Percentiles rank a stretch among this genome's conserved stretches.
Evolutionary conservation across 2,797 vertebrate species (phyloP).

Genomic region (Sebastes minor): DNA sequence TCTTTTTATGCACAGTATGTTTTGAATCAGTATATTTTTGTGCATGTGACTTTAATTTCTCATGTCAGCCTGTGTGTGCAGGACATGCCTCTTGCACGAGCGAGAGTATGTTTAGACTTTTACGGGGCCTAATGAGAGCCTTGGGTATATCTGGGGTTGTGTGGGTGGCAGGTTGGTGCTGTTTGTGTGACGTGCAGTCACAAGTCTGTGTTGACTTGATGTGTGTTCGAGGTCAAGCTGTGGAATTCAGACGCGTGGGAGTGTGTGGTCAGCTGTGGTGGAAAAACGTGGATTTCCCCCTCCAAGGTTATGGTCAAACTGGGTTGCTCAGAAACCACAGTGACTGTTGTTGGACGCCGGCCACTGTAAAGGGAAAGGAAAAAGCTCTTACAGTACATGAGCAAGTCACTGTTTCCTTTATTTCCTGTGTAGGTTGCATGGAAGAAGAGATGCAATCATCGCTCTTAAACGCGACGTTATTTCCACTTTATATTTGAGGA

Average conservation of each 20-base stretch:
- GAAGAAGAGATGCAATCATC: conserved; percentile 26
- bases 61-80: neutral
- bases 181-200: conserved; percentile 63
- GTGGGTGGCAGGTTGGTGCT: conserved; percentile 56
- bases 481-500: conserved; percentile 18
- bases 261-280: conserved; percentile 73
- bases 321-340: conserved; percentile 51
- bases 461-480: conserved; percentile 2
- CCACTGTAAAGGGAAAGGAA: conserved; percentile 49
- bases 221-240: conserved; percentile 68
- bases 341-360: conserved; percentile 48
- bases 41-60: neutral
- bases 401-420: conserved; percentile 48
- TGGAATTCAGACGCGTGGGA: conserved; percentile 86
- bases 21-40: neutral
- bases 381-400: conserved; percentile 4
- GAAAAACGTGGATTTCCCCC: conserved; percentile 74
- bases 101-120: conserved; percentile 48
- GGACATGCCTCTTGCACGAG: neutral
- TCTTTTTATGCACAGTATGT: neutral
- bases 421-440: conserved; percentile 23
- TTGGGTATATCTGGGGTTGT: conserved; percentile 43
- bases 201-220: conserved; percentile 55
- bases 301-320: conserved; percentile 57
- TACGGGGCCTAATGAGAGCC: conserved; percentile 54